Conservation (phyloP, 2,113 vertebrate genomes). For the Microcebus ravelobensis region DNA sequence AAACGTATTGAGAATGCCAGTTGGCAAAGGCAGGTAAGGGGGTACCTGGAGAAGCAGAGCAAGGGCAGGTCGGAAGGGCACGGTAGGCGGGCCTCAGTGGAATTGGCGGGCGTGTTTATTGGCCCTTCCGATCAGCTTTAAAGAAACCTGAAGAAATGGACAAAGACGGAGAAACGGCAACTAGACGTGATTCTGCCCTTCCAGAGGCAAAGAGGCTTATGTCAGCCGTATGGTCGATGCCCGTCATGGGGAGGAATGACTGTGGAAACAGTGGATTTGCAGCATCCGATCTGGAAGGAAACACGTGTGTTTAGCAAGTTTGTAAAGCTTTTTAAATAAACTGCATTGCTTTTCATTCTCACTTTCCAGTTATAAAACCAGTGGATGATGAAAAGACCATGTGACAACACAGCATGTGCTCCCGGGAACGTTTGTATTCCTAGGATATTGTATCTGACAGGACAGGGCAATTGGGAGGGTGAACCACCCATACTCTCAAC, state of each 20-base stretch:
- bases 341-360: conserved; percentile 46
- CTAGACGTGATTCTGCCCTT: conserved; percentile 41
- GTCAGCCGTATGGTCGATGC: not conserved
- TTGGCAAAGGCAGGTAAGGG: conserved; percentile 73
- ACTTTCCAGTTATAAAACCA: conserved; percentile 7
- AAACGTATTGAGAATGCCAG: conserved; percentile 65
- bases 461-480: not conserved
- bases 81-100: not conserved
- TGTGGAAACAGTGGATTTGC: not conserved
- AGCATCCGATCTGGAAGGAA: conserved; percentile 54
- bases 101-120: not conserved
- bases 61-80: conserved; percentile 51
- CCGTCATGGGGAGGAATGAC: not conserved
- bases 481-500: not conserved
- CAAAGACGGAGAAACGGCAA: conserved; percentile 41
- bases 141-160: conserved; percentile 62
- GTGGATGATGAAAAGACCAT: conserved; percentile 17
- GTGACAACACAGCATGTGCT: not conserved
- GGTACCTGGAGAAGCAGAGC: conserved; percentile 23
- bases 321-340: conserved; percentile 39
- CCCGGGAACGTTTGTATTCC: not conserved
- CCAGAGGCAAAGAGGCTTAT: conserved; percentile 4
- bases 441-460: not conserved
- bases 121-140: conserved; percentile 57
- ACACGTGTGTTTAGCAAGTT: conserved; percentile 15